A percentile compares a stretch with the other conserved stretches of the same genome.
Evolutionary conservation across 2,888 invertebrate genomes (phyloP).

Genomic region (Cryptocheilus praepositus): DNA sequence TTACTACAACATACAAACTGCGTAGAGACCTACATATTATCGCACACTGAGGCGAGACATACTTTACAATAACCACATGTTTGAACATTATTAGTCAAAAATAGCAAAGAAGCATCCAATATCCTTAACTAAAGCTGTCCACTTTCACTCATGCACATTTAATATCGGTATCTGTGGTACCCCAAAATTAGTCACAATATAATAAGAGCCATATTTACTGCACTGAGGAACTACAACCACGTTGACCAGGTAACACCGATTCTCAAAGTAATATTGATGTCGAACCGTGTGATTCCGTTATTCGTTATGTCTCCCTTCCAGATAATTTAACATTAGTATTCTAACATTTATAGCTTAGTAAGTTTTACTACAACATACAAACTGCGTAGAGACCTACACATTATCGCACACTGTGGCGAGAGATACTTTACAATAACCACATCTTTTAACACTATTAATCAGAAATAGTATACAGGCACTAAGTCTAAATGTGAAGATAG

Average conservation of each 20-base stretch:
- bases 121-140: too few relatives aligned
- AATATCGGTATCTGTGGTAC: conserved; percentile 26
- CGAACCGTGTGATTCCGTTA: not conserved
- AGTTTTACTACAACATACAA: not conserved
- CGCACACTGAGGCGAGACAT: conserved; percentile 16
- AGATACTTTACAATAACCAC: conserved; percentile 33
- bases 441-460: conserved; percentile 6
- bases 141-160: not conserved
- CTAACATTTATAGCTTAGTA: conserved; percentile 49
- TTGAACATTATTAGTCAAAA: conserved; percentile 11
- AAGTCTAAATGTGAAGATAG: too few relatives aligned
- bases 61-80: conserved; percentile 25
- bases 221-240: not conserved
- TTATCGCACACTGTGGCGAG: not conserved
- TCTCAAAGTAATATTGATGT: not conserved
- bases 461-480: conserved; percentile 13
- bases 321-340: conserved; percentile 8
- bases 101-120: conserved; percentile 7
- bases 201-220: not conserved
- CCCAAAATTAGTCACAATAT: conserved; percentile 10
- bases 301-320: not conserved
- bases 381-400: not conserved
- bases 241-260: too few relatives aligned
- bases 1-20: not conserved
- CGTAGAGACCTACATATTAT: not conserved